These are phyloP conservation scores for Dermolepida albohirtum DNA, from an alignment of 2,888 invertebrate genomes.

Conservation along the genomic window DNA sequence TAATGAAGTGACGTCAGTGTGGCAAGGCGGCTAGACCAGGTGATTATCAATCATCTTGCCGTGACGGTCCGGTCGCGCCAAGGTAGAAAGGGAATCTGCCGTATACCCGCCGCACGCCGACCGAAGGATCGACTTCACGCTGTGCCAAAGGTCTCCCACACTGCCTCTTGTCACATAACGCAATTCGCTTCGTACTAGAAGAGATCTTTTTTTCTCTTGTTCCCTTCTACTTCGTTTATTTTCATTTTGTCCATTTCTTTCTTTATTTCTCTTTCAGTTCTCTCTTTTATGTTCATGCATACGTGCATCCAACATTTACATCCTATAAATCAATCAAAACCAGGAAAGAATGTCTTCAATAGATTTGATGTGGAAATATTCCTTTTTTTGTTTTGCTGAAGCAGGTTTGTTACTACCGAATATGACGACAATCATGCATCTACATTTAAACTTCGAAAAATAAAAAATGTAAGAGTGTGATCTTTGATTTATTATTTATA, in stretches of 20 bases:
- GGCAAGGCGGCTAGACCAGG: conserved; percentile 55
- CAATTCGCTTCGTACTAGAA: conserved; percentile 17
- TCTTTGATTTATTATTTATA: too few species aligned
- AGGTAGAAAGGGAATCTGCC: conserved; percentile 31
- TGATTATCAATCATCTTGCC: conserved; percentile 63
- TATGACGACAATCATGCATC: too few species aligned
- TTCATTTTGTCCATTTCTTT: conserved; percentile 17
- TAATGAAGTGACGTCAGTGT: conserved; percentile 65
- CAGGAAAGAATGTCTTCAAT: conserved; percentile 32
- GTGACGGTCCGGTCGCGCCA: conserved; percentile 19
- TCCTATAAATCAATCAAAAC: conserved; percentile 41
- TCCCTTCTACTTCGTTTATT: conserved; percentile 26
- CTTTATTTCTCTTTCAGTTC: conserved; percentile 13
- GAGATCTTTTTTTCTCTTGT: conserved; percentile 6
- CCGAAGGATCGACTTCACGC: conserved; percentile 16
- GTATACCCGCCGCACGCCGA: conserved; percentile 1
- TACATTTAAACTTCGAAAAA: too few species aligned
- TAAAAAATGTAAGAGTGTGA: too few species aligned
- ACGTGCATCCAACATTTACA: conserved; percentile 26
- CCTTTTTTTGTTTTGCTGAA: conserved; percentile 1
- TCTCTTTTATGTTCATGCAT: conserved; percentile 8
- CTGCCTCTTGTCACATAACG: conserved; percentile 36
- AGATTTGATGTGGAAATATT: conserved; percentile 20
- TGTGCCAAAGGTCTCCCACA: conserved; percentile 30
- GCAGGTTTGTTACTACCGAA: too few species aligned